Conservation (phyloP, 2,797 vertebrate genomes). For the Momotus momota region DNA sequence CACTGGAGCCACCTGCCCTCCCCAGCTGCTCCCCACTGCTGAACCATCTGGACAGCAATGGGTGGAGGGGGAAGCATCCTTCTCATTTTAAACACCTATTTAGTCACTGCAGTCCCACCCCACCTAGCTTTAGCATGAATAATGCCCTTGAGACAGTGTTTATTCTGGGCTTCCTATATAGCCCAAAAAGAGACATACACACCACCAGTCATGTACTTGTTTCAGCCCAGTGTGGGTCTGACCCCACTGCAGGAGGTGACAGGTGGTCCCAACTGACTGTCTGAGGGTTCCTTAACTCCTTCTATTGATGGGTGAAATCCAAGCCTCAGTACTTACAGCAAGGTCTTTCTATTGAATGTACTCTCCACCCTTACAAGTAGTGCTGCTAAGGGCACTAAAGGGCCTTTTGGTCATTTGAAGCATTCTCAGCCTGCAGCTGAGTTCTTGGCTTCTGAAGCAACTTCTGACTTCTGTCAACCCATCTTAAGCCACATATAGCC, state of each 20-base stretch:
- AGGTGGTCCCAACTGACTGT: background rate
- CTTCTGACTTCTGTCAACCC: background rate
- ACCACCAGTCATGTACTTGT: accelerated
- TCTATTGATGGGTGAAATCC: background rate
- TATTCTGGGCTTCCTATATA: background rate
- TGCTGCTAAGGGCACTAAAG: background rate
- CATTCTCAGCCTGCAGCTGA: background rate
- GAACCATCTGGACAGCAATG: accelerated
- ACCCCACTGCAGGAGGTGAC: background rate
- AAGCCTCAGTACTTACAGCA: accelerated
- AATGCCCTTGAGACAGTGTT: background rate
- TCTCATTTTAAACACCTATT: background rate
- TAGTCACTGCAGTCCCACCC: background rate
- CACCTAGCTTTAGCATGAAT: background rate
- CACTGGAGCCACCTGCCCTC: accelerated
- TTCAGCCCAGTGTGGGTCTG: background rate
- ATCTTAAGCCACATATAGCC: background rate
- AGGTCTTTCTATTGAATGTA: background rate
- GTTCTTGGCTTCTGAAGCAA: accelerated
- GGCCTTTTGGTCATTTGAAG: background rate
- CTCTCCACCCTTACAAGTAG: background rate
- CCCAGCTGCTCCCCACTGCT: background rate
- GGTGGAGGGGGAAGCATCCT: background rate
- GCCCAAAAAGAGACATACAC: accelerated
- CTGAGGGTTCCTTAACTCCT: background rate